Base-by-base conservation (phyloP, 2,797 vertebrate species). In the Xenops minutus region DNA sequence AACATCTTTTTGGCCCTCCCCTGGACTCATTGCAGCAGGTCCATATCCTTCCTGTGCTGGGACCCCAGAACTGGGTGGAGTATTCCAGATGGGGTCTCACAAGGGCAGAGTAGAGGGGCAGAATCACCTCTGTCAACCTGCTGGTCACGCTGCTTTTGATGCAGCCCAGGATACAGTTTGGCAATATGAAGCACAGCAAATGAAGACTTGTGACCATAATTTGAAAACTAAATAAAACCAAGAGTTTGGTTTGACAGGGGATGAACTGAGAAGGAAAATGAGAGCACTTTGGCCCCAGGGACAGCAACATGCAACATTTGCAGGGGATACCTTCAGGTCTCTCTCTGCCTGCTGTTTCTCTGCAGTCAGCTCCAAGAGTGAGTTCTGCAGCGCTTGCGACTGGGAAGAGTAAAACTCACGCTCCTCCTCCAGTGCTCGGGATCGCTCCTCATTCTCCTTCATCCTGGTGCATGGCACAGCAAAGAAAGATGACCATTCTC, bases 291-390 rank as follows among this genome's bases (percentile, higher is more conserved):
- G 54, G 10, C 43, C 48, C 36, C 11, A 41, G 52, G 20, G n/a
- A 52, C 41, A 77, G 84, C 55, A 75, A 21, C 12, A 20, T 3
- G 3, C 2, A 14, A 78, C 9, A 15, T 2, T 43, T 3, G 4
- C 43, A 51, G 37, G 34, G 32, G 17, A 59, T 97, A 99, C 99
- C 99, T 99, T 99, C 85, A 99, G 99, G 96, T 99, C 99, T 30
- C 97, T 98, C 96, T 99, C 99, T 0, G 99, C 98, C 97, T 99
- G 98, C 97, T 98, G 98, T 90, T 99, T 99, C 98, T 99, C 99
- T 0, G 97, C 98, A 0, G 98, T 98, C 96, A 99, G 98, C 97
- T 99, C 99, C 7, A 96, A 98, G 64, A 99, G 98, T 0, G 99
- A 99, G 97, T 98, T 98, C 98, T 99, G 99, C 97, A 99, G 98